Percentiles rank a stretch among this genome's conserved stretches.
Conservation (phyloP, 2,888 invertebrate genomes). For the Acleris emargana region DNA sequence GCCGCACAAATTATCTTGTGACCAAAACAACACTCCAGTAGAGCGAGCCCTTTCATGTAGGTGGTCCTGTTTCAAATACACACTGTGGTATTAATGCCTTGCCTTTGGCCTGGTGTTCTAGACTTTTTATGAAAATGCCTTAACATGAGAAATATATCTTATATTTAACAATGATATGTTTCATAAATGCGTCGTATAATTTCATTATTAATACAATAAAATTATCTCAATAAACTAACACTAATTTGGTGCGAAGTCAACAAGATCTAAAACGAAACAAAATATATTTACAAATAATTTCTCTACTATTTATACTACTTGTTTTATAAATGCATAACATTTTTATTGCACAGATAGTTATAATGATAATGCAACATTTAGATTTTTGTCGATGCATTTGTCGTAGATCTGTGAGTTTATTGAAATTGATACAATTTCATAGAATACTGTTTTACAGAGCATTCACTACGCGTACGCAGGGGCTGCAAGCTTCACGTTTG, state of each 20-base stretch:
- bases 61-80: too few species aligned
- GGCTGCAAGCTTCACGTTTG: not conserved
- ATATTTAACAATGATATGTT: conserved; percentile 16
- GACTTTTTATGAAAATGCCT: conserved; percentile 12
- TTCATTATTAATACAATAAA: conserved; percentile 13
- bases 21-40: too few species aligned
- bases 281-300: conserved; percentile 28
- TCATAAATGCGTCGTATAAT: conserved; percentile 4
- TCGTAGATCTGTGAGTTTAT: conserved; percentile 10
- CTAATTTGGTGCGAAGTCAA: conserved; percentile 27
- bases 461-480: not conserved
- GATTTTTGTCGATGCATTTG: conserved; percentile 3
- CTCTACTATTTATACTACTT: conserved; percentile 7
- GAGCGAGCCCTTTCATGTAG: too few species aligned
- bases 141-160: conserved; percentile 4
- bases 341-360: not conserved
- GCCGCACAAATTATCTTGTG: too few species aligned
- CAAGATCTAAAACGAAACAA: conserved; percentile 16
- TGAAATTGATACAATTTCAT: conserved; percentile 37
- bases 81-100: too few species aligned
- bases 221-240: conserved; percentile 18
- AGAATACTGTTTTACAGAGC: conserved; percentile 28
- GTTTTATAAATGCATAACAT: not conserved
- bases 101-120: too few species aligned
- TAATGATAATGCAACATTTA: conserved; percentile 10